These are phyloP conservation scores for Panthera uncia DNA, from an alignment of 2,113 vertebrate species.

Conservation along the genomic window DNA sequence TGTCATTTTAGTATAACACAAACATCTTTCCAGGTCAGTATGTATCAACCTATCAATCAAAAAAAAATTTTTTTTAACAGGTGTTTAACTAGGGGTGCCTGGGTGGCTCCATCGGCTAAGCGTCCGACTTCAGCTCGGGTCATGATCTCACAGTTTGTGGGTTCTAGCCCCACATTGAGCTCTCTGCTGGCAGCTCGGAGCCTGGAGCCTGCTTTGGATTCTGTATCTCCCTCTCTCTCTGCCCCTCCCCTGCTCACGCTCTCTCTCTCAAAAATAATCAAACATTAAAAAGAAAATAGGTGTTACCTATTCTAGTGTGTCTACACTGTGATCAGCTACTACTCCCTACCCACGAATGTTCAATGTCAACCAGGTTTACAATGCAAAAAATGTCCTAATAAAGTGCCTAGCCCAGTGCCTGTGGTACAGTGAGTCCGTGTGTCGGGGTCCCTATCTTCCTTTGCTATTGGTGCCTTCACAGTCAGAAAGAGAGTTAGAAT, in stretches of 20 bases:
- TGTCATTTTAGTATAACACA: not conserved
- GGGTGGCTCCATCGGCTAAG: no score
- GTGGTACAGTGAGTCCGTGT: fast-evolving
- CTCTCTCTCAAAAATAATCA: no score
- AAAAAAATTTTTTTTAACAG: not conserved
- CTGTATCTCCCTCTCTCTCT: no score
- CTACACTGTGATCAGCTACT: not conserved
- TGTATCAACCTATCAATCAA: not conserved
- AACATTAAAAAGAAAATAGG: not conserved
- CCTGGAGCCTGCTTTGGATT: no score
- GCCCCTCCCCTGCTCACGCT: no score
- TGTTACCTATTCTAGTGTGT: not conserved
- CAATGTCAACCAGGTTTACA: not conserved
- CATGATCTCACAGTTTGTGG: no score
- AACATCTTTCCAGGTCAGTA: not conserved
- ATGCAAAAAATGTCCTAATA: not conserved
- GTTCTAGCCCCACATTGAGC: no score
- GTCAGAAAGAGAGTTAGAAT: not conserved
- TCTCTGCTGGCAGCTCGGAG: no score
- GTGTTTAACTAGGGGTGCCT: no score
- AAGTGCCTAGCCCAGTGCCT: no score
- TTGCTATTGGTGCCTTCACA: not conserved
- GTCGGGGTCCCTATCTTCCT: not conserved
- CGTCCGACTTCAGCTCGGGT: no score
- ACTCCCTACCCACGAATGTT: not conserved